Evolutionary conservation across 2,113 vertebrate species (phyloP).

Genomic region (Caracal caracal): DNA sequence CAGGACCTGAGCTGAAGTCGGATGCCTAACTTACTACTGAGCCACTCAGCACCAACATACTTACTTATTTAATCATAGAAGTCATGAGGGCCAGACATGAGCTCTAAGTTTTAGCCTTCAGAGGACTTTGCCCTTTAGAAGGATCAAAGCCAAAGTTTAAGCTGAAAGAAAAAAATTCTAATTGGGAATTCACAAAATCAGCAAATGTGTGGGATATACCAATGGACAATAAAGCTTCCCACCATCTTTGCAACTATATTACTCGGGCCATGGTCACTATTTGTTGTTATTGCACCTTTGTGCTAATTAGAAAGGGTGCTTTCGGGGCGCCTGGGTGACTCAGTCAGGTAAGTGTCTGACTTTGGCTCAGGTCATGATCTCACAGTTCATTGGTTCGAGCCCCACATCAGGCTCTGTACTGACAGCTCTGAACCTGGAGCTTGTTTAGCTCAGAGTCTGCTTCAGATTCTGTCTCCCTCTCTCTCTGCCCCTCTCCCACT

Average conservation of each 20-base stretch:
- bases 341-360: too few relatives aligned
- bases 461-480: too few relatives aligned
- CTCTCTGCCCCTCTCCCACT: too few relatives aligned
- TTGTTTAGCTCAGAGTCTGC: too few relatives aligned
- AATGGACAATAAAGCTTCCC: not conserved
- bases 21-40: too few relatives aligned
- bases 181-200: conserved; percentile 31
- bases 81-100: not conserved
- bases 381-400: too few relatives aligned
- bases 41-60: not conserved
- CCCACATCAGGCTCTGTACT: too few relatives aligned
- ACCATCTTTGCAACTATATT: not conserved
- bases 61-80: conserved; percentile 9
- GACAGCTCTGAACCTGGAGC: too few relatives aligned
- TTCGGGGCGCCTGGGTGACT: not conserved
- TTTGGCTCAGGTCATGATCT: too few relatives aligned
- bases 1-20: too few relatives aligned
- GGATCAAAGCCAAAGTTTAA: conserved; percentile 34
- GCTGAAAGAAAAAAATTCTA: conserved; percentile 12
- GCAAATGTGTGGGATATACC: not conserved
- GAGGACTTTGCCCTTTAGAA: not conserved
- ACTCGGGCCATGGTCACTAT: not conserved
- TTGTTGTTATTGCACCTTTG: not conserved
- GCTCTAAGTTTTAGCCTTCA: not conserved
- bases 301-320: not conserved